Conservation (phyloP, 2,797 vertebrate species). For the Eremophila alpestris region DNA sequence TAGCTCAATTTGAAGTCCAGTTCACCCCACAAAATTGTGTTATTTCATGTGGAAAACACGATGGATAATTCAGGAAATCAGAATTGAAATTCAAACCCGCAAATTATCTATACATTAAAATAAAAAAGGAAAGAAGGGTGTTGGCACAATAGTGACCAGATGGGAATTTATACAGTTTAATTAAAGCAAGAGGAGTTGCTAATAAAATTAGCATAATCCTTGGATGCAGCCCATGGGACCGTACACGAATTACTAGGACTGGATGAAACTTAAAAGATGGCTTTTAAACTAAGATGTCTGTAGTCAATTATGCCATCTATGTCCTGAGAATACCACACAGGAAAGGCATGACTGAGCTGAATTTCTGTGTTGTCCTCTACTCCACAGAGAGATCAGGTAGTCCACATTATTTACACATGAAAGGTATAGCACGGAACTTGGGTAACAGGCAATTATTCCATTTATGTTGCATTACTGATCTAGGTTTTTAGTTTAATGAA, state of each 20-base stretch:
- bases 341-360: neutral
- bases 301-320: slow-evolving; percentile 37
- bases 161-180: slow-evolving; percentile 62
- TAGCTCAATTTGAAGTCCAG: neutral
- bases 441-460: neutral
- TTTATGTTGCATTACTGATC: neutral
- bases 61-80: neutral
- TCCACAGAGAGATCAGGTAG: neutral
- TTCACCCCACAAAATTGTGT: neutral
- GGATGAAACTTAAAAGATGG: slow-evolving; percentile 41
- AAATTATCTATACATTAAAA: neutral
- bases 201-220: slow-evolving; percentile 66
- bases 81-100: neutral
- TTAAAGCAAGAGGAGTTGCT: slow-evolving; percentile 56
- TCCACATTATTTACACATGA: neutral
- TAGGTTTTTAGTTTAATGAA: neutral
- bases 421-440: neutral
- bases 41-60: neutral
- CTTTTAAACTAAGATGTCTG: slow-evolving; percentile 42
- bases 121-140: slow-evolving; percentile 2
- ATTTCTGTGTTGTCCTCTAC: neutral
- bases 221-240: slow-evolving; percentile 55
- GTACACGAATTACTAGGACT: slow-evolving; percentile 3
- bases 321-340: slow-evolving; percentile 23
- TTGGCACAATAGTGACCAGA: slow-evolving; percentile 61